Conservation (phyloP, 2,888 invertebrate species). For the Drosophila anomelani region DNA sequence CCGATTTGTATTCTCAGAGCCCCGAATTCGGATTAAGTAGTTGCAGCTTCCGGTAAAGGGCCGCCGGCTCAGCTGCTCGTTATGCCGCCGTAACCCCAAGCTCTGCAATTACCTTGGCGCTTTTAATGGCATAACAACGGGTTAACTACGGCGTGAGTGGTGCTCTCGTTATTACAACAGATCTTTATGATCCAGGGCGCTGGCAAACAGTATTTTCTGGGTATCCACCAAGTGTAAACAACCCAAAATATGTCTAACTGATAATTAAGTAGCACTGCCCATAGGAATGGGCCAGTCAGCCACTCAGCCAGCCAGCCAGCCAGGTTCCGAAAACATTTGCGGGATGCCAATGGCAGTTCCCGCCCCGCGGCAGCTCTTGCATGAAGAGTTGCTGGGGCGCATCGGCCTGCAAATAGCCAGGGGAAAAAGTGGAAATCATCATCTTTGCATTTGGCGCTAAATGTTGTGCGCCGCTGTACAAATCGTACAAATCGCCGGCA, state of each 20-base stretch:
- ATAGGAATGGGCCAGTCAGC: conserved; percentile 8
- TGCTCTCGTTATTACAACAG: conserved; percentile 45
- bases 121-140: conserved; percentile 31
- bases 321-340: conserved; percentile 19
- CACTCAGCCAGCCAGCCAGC: not conserved
- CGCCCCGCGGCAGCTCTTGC: conserved; percentile 47
- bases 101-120: conserved; percentile 39
- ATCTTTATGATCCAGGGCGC: conserved; percentile 28
- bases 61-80: conserved; percentile 15
- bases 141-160: conserved; percentile 30
- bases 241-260: conserved; percentile 24
- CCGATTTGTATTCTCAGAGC: conserved; percentile 10
- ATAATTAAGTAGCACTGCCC: conserved; percentile 57
- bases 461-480: conserved; percentile 55
- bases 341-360: conserved; percentile 30
- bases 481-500: conserved; percentile 61
- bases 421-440: conserved; percentile 51
- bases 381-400: conserved; percentile 52
- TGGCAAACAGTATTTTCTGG: conserved; percentile 31
- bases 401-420: conserved; percentile 43
- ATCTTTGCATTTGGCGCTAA: conserved; percentile 56
- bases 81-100: conserved; percentile 23
- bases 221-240: conserved; percentile 41
- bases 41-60: conserved; percentile 33
- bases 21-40: conserved; percentile 16